Evolutionary conservation across 92 coral and sea anemone species (phyloP), one percentile per base, ranked within the genome.

Genomic region (Palythoa caribaeorum): DNA sequence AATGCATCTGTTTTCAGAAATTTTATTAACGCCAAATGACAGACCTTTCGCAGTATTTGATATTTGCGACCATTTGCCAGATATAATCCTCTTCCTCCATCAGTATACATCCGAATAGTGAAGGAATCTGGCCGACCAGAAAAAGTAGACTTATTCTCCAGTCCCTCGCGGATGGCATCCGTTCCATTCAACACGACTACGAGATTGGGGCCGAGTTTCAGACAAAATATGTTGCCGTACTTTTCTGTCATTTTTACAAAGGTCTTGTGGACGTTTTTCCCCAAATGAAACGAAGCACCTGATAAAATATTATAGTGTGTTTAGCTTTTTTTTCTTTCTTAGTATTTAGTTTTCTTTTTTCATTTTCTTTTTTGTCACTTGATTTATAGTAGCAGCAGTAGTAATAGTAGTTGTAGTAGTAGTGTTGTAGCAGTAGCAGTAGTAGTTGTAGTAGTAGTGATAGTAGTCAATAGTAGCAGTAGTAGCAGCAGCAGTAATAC

Each of bases 171-270:
- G 66, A 94, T 90, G 12, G 93, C 91, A 14, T 92, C 85, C 28
- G 87, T 53, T 7, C 95, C 93, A 84, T 90, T 92, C n/a, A 94
- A 87, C 66, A 94, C 95, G 68, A 94, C 95, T 0, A 87, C 91
- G 65, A 90, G 71, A 37, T 92, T 88, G 77, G 89, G 85, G 37
- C 97, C 97, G 11, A 94, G 88, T 86, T 81, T 90, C 71, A 94
- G 71, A 60, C 93, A 90, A 87, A 90, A 92, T 6, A 94, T 88
- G 53, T 90, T 89, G 7, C 97, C 97, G 48, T 94, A 94, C 38
- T 94, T 76, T 65, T 90, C 79, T 5, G 95, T 84, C 86, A 94
- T 83, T 47, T 81, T 73, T 73, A 84, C 65, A 77, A 94, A 60
- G 66, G 87, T 90, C 51, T 78, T 50, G 69, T 90, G 88, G 9